A percentile compares a stretch with the other conserved stretches of the same genome.
phyloP scores from a whole-genome alignment of 2,113 vertebrate genomes.

The Phylloscopus whistleri region DNA sequence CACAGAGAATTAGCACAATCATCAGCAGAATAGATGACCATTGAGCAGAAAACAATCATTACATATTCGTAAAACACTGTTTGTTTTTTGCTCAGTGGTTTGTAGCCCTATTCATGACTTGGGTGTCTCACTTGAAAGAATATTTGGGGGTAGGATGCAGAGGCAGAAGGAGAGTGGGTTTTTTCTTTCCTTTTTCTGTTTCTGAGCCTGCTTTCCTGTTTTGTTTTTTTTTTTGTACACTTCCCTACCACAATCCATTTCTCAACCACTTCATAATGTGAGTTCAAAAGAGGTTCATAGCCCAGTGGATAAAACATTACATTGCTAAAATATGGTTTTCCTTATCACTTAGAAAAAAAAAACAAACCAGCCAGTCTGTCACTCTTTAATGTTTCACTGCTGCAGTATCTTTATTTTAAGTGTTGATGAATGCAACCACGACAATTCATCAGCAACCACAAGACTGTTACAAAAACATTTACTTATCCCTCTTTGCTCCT shows the following conservation, averaged over 20 bases:
- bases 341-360: not conserved
- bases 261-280: not conserved
- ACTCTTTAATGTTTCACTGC: not conserved
- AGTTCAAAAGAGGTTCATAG: constrained; percentile 26
- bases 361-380: not conserved
- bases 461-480: not conserved
- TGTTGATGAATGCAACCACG: not conserved
- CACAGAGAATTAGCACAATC: not conserved
- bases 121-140: not conserved
- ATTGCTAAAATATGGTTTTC: not conserved
- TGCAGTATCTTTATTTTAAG: not conserved
- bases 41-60: not conserved
- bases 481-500: not conserved
- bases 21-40: not conserved
- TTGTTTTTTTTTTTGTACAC: not conserved
- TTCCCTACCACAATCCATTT: not conserved
- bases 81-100: not conserved
- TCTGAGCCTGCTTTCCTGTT: not conserved
- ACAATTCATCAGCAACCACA: not conserved
- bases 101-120: accelerated
- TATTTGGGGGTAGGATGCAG: not conserved
- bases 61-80: not conserved
- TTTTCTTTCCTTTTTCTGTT: not conserved
- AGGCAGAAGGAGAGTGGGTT: not conserved
- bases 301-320: not conserved